Conservation (phyloP, 2,113 vertebrate genomes). For the Butorides virescens region DNA sequence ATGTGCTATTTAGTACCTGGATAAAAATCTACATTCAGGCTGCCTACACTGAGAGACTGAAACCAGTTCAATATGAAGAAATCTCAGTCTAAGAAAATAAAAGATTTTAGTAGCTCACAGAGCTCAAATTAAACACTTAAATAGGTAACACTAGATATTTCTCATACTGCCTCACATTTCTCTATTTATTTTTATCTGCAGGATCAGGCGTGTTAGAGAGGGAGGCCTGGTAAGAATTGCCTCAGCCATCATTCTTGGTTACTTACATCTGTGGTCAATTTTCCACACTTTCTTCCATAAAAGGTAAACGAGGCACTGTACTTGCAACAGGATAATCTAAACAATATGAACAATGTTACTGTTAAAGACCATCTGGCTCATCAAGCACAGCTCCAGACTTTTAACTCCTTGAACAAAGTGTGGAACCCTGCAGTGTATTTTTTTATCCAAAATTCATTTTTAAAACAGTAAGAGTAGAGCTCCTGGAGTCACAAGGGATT, state of each 20-base stretch:
- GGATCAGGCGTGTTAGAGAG: slow-evolving; percentile 73
- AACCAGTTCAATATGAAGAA: slow-evolving; percentile 48
- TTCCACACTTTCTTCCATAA: slow-evolving; percentile 87
- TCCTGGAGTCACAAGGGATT: background rate
- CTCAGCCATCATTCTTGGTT: slow-evolving; percentile 78
- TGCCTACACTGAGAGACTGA: background rate
- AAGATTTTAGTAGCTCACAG: slow-evolving; percentile 13
- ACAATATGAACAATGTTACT: slow-evolving; percentile 84
- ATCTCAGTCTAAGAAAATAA: slow-evolving; percentile 61
- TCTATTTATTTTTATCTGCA: slow-evolving; percentile 79
- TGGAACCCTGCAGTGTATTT: background rate
- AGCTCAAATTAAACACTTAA: slow-evolving; percentile 70
- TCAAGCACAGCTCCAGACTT: slow-evolving; percentile 71
- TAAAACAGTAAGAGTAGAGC: background rate
- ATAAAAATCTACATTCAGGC: slow-evolving; percentile 39
- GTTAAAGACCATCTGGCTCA: slow-evolving; percentile 82
- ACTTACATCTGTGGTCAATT: slow-evolving; percentile 86
- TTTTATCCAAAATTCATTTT: slow-evolving; percentile 25
- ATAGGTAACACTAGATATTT: slow-evolving; percentile 60
- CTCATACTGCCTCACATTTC: slow-evolving; percentile 62
- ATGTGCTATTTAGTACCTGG: slow-evolving; percentile 57
- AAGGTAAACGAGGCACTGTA: slow-evolving; percentile 83
- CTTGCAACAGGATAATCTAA: slow-evolving; percentile 84
- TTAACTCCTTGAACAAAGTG: slow-evolving; percentile 82
- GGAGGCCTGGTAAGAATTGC: slow-evolving; percentile 76